Percentiles rank a stretch among this genome's conserved stretches.
Conservation (phyloP, 2,888 invertebrate genomes). For the Gortyna flavago region DNA sequence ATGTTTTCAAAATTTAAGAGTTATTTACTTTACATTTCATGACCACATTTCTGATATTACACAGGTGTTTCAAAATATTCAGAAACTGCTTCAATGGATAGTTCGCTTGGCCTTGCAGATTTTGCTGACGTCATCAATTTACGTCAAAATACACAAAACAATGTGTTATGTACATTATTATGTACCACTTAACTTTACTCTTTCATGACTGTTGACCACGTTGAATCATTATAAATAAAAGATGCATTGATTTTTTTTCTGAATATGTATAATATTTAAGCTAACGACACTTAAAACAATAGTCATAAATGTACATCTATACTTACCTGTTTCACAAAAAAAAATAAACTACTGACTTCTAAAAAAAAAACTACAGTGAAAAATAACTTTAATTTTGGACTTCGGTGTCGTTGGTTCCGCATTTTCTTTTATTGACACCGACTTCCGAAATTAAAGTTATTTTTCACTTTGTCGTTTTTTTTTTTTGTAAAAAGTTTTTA, state of each 20-base stretch:
- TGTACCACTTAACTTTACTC: slow-evolving; percentile 9
- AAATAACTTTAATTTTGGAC: no score
- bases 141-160: slow-evolving; percentile 28
- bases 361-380: no score
- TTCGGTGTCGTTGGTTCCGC: no score
- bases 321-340: no score
- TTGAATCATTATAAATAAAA: slow-evolving; percentile 12
- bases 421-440: no score
- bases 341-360: no score
- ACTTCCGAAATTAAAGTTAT: no score
- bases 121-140: slow-evolving; percentile 57
- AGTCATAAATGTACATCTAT: no score
- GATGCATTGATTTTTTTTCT: background rate
- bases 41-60: slow-evolving; percentile 48
- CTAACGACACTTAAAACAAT: no score
- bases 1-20: background rate
- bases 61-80: slow-evolving; percentile 60
- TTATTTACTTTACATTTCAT: slow-evolving; percentile 24
- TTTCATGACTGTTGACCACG: background rate
- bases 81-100: slow-evolving; percentile 45
- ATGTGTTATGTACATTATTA: slow-evolving; percentile 22
- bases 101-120: slow-evolving; percentile 62
- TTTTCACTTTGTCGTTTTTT: no score
- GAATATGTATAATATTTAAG: no score
- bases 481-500: no score